Evolutionary conservation across 2,888 invertebrate species (phyloP).

Genomic region (Sarcophaga carnaria): DNA sequence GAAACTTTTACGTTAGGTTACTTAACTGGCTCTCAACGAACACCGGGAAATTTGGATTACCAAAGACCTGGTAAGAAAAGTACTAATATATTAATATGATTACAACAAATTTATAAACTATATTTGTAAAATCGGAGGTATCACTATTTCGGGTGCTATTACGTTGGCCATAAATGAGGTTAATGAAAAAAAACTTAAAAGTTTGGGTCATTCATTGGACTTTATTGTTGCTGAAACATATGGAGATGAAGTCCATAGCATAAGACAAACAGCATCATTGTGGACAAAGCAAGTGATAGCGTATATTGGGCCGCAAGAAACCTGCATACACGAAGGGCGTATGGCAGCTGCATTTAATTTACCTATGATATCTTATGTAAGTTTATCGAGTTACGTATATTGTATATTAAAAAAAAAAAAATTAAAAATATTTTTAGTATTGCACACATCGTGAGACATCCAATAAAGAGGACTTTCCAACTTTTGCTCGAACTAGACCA

Average conservation of each 20-base stretch:
- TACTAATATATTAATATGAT: not conserved
- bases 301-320: constrained; percentile 92
- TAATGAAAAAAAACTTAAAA: constrained; percentile 84
- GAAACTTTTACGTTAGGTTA: constrained; percentile 91
- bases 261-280: constrained; percentile 90
- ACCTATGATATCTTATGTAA: constrained; percentile 98
- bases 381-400: constrained; percentile 79
- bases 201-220: constrained; percentile 87
- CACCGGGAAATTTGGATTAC: constrained; percentile 90
- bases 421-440: constrained; percentile 85
- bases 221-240: constrained; percentile 94
- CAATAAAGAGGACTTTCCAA: constrained; percentile 92
- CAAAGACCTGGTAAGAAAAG: constrained; percentile 85
- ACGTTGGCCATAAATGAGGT: constrained; percentile 93
- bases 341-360: constrained; percentile 97
- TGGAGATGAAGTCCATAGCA: constrained; percentile 93
- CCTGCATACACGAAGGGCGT: constrained; percentile 95
- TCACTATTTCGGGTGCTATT: constrained; percentile 90
- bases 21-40: constrained; percentile 91
- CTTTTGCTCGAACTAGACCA: constrained; percentile 95
- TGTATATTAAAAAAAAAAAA: not conserved
- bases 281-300: constrained; percentile 93
- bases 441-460: constrained; percentile 95
- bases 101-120: not conserved
- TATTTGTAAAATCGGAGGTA: constrained; percentile 77